phyloP scores from a whole-genome alignment of 1,140 invertebrate genomes.

The Camponotus vicinus region DNA sequence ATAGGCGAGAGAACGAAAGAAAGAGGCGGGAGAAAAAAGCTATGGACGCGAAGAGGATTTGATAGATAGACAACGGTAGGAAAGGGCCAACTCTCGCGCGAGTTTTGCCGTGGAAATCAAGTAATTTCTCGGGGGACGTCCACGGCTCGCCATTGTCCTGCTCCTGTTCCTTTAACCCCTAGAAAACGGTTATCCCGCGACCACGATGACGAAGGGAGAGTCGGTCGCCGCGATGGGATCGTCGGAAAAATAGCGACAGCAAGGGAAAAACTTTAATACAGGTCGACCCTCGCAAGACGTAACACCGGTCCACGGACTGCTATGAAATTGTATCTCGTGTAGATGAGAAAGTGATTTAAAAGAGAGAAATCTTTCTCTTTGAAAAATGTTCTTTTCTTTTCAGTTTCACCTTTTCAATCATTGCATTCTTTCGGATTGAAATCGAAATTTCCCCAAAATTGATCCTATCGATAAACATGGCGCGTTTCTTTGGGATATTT shows the following conservation, averaged over 20 bases:
- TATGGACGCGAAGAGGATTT: neutral
- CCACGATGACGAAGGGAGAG: neutral
- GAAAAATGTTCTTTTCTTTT: neutral
- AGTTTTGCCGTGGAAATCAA: conserved; percentile 48
- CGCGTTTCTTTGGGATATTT: conserved; percentile 16
- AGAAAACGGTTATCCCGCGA: conserved; percentile 18
- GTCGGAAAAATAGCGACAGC: neutral
- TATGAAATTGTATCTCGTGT: conserved; percentile 6
- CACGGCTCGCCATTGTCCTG: neutral
- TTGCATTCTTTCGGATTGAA: conserved; percentile 1
- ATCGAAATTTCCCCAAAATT: neutral
- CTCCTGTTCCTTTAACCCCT: neutral
- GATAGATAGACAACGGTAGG: neutral
- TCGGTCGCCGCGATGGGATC: neutral
- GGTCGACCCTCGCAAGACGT: neutral
- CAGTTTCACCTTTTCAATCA: neutral
- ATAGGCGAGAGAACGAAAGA: conserved; percentile 8
- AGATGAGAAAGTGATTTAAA: neutral
- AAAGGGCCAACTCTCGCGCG: conserved; percentile 14
- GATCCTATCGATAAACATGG: neutral
- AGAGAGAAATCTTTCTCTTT: neutral
- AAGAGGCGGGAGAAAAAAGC: neutral
- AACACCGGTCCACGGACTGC: neutral
- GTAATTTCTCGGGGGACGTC: conserved; percentile 70
- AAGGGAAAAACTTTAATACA: neutral